A percentile compares a stretch with the other conserved stretches of the same genome.
Conservation (phyloP, 2,888 invertebrate species). For the Morinoia aosen region DNA sequence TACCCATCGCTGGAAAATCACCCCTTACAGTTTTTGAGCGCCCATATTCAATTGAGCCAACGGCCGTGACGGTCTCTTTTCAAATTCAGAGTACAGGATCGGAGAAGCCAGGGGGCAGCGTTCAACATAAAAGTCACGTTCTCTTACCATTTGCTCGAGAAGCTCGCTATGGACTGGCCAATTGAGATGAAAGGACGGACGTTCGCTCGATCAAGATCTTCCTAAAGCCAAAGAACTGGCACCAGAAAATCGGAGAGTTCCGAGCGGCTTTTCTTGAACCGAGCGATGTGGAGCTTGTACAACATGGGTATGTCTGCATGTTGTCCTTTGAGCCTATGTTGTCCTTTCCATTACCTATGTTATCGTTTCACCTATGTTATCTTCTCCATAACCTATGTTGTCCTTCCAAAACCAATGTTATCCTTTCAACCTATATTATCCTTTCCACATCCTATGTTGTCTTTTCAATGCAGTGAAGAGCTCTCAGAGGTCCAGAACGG, state of each 20-base stretch:
- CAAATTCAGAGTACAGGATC: neutral
- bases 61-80: neutral
- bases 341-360: too few species aligned
- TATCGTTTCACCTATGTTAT: too few species aligned
- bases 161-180: constrained; percentile 20
- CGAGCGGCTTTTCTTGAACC: neutral
- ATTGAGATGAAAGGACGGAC: constrained; percentile 15
- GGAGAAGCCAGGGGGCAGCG: neutral
- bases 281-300: neutral
- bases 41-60: neutral
- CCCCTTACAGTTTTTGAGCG: neutral
- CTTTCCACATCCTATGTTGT: too few species aligned
- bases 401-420: too few species aligned
- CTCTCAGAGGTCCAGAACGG: neutral
- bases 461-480: neutral
- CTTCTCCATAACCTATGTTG: too few species aligned
- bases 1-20: neutral
- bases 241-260: neutral
- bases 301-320: neutral
- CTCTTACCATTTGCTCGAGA: constrained; percentile 15
- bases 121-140: constrained; percentile 7
- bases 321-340: too few species aligned
- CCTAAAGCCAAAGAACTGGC: neutral
- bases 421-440: too few species aligned
- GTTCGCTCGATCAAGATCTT: constrained; percentile 21